Evolutionary conservation across 1,140 invertebrate genomes (phyloP).

Genomic region (Lasioglossum baleicum): DNA sequence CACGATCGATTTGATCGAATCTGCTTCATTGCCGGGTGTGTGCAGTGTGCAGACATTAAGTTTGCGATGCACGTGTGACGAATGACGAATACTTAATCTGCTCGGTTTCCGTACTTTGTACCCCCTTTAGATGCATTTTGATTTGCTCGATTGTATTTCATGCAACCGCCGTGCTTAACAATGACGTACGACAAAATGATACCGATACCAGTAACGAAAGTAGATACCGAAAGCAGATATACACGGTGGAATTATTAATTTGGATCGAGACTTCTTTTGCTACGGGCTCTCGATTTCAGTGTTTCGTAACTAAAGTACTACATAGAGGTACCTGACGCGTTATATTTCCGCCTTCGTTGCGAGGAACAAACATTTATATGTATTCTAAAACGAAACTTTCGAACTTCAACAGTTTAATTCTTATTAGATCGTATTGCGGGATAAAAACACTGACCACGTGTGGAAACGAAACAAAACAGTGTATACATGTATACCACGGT

Average conservation of each 20-base stretch:
- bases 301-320: not conserved
- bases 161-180: not conserved
- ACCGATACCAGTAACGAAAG: not conserved
- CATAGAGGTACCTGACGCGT: not conserved
- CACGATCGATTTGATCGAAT: too few species aligned
- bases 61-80: conserved; percentile 8
- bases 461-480: too few species aligned
- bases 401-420: not conserved
- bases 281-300: not conserved
- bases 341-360: not conserved
- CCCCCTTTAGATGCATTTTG: not conserved
- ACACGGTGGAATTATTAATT: too few species aligned
- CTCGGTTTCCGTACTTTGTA: conserved; percentile 38
- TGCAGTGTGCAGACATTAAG: not conserved
- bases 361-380: not conserved
- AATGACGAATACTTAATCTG: conserved; percentile 18
- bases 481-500: too few species aligned
- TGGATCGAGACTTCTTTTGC: too few species aligned
- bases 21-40: too few species aligned
- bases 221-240: too few species aligned
- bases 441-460: too few species aligned
- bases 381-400: not conserved
- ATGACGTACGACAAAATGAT: not conserved
- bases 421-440: too few species aligned
- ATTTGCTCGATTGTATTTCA: not conserved